Percentiles rank a stretch among this genome's conserved stretches.
Conservation (phyloP, 2,888 invertebrate genomes). For the Malthinus flaveolus region DNA sequence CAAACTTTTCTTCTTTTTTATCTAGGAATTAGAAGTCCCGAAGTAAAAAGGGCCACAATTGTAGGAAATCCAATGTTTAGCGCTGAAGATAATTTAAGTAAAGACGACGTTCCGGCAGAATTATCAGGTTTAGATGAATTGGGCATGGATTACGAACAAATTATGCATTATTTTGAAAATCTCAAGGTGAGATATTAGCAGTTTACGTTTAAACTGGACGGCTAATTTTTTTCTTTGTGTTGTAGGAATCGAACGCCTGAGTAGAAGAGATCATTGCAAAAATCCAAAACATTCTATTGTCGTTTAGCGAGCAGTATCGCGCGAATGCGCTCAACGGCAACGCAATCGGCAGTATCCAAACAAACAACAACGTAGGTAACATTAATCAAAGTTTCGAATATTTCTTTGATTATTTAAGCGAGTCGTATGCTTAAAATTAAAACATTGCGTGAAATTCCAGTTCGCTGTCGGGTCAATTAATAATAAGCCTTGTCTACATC, state of each 20-base stretch:
- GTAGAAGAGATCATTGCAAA: constrained; percentile 85
- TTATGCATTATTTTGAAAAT: constrained; percentile 98
- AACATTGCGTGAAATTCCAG: constrained; percentile 8
- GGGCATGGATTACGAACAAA: constrained; percentile 96
- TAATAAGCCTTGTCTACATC: constrained; percentile 24
- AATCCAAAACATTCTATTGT: constrained; percentile 77
- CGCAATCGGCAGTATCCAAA: constrained; percentile 43
- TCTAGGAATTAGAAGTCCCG: constrained; percentile 56
- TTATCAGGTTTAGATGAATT: constrained; percentile 78
- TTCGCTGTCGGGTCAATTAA: constrained; percentile 29
- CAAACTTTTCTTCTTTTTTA: constrained; percentile 2
- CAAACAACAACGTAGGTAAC: constrained; percentile 52
- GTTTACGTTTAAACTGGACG: not conserved
- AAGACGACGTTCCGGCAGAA: constrained; percentile 54
- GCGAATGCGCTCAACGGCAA: constrained; percentile 54
- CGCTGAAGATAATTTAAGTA: constrained; percentile 48
- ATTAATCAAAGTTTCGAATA: constrained; percentile 63
- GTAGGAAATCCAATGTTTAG: constrained; percentile 90
- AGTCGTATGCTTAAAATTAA: constrained; percentile 63
- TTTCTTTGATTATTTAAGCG: constrained; percentile 67
- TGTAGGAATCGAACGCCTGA: constrained; percentile 87
- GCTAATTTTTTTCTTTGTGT: constrained; percentile 44
- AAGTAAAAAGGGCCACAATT: constrained; percentile 82
- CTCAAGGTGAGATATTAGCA: constrained; percentile 84
- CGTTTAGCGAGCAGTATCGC: constrained; percentile 70